Evolutionary conservation across 2,888 invertebrate genomes (phyloP).

Genomic region (Biston betularia): DNA sequence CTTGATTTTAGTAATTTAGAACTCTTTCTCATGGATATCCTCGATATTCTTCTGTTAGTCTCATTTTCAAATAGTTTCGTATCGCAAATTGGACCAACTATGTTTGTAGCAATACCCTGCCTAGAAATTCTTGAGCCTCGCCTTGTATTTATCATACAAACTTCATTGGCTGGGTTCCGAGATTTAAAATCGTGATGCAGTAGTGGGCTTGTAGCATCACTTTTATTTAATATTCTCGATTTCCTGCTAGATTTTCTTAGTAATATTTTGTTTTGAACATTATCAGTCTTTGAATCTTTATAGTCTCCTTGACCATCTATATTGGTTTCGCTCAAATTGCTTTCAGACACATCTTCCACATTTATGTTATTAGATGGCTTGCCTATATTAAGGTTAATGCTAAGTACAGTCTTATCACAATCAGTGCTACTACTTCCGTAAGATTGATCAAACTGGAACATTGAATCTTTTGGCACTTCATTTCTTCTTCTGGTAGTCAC

Average conservation of each 20-base stretch:
- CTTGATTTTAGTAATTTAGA: constrained; percentile 21
- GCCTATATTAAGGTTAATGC: constrained; percentile 39
- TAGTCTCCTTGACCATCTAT: background rate
- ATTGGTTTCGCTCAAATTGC: background rate
- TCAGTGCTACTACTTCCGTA: constrained; percentile 58
- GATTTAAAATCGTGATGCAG: constrained; percentile 11
- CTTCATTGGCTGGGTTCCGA: constrained; percentile 7
- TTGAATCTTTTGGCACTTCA: constrained; percentile 62
- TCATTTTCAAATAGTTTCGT: background rate
- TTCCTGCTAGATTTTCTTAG: background rate
- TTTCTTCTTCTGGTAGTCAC: constrained; percentile 76
- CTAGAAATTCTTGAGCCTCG: constrained; percentile 23
- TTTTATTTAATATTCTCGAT: constrained; percentile 16
- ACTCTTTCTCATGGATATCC: constrained; percentile 20
- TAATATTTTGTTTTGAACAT: background rate
- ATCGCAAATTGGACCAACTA: background rate
- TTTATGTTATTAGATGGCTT: constrained; percentile 26
- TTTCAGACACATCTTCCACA: constrained; percentile 5
- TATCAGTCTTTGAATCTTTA: constrained; percentile 4
- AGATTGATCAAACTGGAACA: constrained; percentile 63
- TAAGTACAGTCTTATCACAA: constrained; percentile 65
- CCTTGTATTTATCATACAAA: constrained; percentile 18
- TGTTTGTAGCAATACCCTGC: constrained; percentile 18
- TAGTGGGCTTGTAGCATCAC: background rate
- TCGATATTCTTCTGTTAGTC: constrained; percentile 22